Percentiles rank a stretch among this genome's conserved stretches.
phyloP scores from a whole-genome alignment of 2,888 invertebrate genomes.

The Gari tellinella region DNA sequence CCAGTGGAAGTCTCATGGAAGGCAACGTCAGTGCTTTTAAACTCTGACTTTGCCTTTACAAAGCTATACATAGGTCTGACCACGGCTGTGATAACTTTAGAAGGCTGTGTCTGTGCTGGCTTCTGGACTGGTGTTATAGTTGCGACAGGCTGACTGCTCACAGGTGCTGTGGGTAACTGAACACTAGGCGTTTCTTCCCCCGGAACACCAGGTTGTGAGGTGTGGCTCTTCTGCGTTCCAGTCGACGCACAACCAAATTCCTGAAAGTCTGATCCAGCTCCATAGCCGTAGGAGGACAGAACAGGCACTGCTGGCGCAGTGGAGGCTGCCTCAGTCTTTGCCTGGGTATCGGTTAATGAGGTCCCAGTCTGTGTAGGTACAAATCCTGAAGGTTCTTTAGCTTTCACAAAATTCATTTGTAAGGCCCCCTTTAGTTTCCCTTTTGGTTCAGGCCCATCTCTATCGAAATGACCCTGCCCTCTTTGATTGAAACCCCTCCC shows the following conservation, averaged over 20 bases:
- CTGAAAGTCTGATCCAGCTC: constrained; percentile 34
- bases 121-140: neutral
- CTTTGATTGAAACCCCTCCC: constrained; percentile 6
- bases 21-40: constrained; percentile 59
- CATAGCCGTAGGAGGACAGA: constrained; percentile 43
- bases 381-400: constrained; percentile 12
- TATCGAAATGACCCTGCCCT: neutral
- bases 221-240: too few species aligned
- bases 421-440: constrained; percentile 74
- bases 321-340: neutral
- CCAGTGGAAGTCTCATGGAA: constrained; percentile 24
- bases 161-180: neutral
- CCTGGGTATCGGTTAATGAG: neutral
- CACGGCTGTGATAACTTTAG: constrained; percentile 32
- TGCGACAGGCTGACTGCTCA: neutral
- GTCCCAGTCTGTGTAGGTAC: neutral
- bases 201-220: too few species aligned
- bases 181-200: neutral
- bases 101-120: neutral
- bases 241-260: constrained; percentile 1
- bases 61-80: constrained; percentile 48
- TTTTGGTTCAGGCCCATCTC: constrained; percentile 85
- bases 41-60: constrained; percentile 60
- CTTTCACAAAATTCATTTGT: constrained; percentile 69
- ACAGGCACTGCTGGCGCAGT: too few species aligned